phyloP scores from a whole-genome alignment of 2,797 vertebrate genomes.

The Astyanax mexicanus region DNA sequence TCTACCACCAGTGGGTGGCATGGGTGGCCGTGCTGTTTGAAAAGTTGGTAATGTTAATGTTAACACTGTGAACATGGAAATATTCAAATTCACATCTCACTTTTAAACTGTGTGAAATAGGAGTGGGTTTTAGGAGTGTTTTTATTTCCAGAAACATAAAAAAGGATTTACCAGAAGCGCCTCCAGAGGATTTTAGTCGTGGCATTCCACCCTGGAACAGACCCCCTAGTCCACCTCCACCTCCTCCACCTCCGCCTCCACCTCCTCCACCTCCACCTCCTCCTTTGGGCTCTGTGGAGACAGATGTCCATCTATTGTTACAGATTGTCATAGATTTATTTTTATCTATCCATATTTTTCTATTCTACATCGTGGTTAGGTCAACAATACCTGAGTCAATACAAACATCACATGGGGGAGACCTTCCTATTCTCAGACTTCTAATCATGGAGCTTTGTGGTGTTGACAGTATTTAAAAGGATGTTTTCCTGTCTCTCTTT shows the following conservation, averaged over 20 bases:
- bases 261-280: conserved; percentile 69
- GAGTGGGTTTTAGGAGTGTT: too few relatives aligned
- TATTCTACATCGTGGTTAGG: too few relatives aligned
- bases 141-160: background rate
- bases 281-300: conserved; percentile 87
- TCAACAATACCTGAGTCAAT: too few relatives aligned
- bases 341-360: too few relatives aligned
- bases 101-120: conserved; percentile 49
- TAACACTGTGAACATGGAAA: background rate
- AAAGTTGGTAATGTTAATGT: conserved; percentile 54
- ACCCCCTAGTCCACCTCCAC: conserved; percentile 85
- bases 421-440: too few relatives aligned
- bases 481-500: too few relatives aligned
- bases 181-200: conserved; percentile 86
- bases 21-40: conserved; percentile 80
- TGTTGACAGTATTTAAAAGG: too few relatives aligned
- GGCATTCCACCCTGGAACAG: conserved; percentile 95
- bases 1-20: conserved; percentile 77
- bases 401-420: too few relatives aligned
- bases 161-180: conserved; percentile 78
- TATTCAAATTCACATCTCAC: background rate
- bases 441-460: too few relatives aligned
- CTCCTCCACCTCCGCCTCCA: conserved; percentile 55
- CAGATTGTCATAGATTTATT: too few relatives aligned
- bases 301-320: background rate